Conservation (phyloP, 2,888 invertebrate species). For the Hoplodrina blanda region DNA sequence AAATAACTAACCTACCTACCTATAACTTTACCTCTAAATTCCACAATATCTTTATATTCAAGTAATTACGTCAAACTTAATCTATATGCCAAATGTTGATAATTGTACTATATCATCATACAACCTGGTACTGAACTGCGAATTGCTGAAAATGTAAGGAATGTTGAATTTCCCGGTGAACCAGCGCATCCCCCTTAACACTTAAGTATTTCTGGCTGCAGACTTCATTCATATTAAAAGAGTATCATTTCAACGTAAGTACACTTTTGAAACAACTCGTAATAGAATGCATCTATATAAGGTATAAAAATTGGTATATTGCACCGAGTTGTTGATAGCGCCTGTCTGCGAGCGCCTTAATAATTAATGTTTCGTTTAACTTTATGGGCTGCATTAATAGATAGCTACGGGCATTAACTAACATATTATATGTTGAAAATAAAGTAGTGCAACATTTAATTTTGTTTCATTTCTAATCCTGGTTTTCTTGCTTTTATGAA, state of each 20-base stretch:
- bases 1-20: too few relatives aligned
- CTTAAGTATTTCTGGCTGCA: background rate
- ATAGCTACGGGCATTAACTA: background rate
- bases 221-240: background rate
- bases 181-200: too few relatives aligned
- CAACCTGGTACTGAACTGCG: too few relatives aligned
- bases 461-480: background rate
- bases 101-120: too few relatives aligned
- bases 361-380: conserved; percentile 30
- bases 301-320: conserved; percentile 21
- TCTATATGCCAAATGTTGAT: too few relatives aligned
- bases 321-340: conserved; percentile 28
- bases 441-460: conserved; percentile 9
- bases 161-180: too few relatives aligned
- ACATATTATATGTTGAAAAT: conserved; percentile 11
- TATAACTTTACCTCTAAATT: too few relatives aligned
- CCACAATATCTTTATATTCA: too few relatives aligned
- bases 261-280: background rate
- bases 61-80: too few relatives aligned
- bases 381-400: conserved; percentile 14
- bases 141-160: too few relatives aligned
- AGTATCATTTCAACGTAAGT: background rate
- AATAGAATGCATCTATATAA: background rate
- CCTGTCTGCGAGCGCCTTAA: background rate
- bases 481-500: too few relatives aligned